Evolutionary conservation across 2,888 invertebrate genomes (phyloP).

Genomic region (Chouioia cunea): DNA sequence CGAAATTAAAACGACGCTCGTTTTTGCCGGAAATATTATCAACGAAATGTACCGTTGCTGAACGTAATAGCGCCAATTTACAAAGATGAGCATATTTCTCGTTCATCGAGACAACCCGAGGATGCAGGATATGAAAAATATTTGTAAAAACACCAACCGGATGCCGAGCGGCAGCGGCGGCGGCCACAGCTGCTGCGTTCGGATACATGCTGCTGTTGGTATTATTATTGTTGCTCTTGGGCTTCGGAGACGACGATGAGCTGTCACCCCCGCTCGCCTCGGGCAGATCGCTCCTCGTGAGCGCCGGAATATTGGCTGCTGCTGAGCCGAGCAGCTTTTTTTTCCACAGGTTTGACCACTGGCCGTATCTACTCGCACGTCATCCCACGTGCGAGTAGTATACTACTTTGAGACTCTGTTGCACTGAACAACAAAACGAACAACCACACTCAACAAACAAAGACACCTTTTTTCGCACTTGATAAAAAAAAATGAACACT

Average conservation of each 20-base stretch:
- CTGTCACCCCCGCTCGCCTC: conserved; percentile 29
- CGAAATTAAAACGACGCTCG: no score
- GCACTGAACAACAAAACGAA: no score
- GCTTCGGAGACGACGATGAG: conserved; percentile 27
- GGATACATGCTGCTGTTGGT: conserved; percentile 59
- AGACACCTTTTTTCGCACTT: no score
- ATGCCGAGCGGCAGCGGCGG: conserved; percentile 67
- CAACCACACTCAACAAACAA: no score
- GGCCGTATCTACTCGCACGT: no score
- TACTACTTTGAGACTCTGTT: no score
- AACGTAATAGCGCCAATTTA: no score
- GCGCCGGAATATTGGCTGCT: conserved; percentile 41
- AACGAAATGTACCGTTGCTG: no score
- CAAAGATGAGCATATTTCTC: no score
- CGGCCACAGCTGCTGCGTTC: conserved; percentile 67
- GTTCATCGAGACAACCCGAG: conserved; percentile 3
- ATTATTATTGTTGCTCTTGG: conserved; percentile 8
- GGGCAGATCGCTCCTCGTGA: conserved; percentile 41
- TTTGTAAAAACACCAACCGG: conserved; percentile 57
- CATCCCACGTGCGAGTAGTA: no score
- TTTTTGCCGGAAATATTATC: no score
- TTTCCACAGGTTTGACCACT: not conserved
- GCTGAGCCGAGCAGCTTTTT: not conserved
- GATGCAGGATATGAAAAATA: not conserved
- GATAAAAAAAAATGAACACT: no score